These are phyloP conservation scores for Gopherus flavomarginatus DNA, from an alignment of 2,113 vertebrate genomes.

Conservation along the genomic window DNA sequence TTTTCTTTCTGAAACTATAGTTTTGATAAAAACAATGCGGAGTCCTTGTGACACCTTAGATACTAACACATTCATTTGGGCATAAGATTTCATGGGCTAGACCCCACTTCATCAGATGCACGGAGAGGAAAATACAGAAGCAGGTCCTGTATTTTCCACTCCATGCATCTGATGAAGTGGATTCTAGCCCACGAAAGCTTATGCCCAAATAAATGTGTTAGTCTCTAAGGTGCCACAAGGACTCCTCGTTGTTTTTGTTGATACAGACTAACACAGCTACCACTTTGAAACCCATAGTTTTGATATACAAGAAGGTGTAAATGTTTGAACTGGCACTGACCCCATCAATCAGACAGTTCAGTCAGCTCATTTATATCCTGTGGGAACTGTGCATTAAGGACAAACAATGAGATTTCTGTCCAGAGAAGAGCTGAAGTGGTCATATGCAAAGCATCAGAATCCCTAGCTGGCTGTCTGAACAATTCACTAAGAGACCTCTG, in stretches of 20 bases:
- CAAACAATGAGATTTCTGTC: neutral
- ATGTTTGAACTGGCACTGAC: slow-evolving; percentile 9
- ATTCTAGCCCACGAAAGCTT: too few species aligned
- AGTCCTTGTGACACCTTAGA: too few species aligned
- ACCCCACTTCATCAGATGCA: too few species aligned
- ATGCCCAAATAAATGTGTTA: too few species aligned
- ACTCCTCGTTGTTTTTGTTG: too few species aligned
- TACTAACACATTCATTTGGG: too few species aligned
- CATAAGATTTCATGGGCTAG: too few species aligned
- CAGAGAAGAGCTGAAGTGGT: neutral
- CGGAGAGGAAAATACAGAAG: too few species aligned
- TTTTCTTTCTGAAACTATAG: slow-evolving; percentile 15
- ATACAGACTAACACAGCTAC: too few species aligned
- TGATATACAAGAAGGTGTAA: neutral
- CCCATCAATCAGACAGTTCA: neutral
- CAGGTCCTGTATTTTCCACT: too few species aligned
- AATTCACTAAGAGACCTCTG: neutral
- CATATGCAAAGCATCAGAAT: neutral
- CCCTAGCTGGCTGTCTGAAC: neutral
- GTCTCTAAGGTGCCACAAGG: too few species aligned
- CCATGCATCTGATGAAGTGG: too few species aligned
- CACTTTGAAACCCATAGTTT: neutral
- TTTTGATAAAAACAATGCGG: neutral
- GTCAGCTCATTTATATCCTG: neutral
- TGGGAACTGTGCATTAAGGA: slow-evolving; percentile 29